phyloP scores from a whole-genome alignment of 2,888 invertebrate species.

The Lysandra coridon region DNA sequence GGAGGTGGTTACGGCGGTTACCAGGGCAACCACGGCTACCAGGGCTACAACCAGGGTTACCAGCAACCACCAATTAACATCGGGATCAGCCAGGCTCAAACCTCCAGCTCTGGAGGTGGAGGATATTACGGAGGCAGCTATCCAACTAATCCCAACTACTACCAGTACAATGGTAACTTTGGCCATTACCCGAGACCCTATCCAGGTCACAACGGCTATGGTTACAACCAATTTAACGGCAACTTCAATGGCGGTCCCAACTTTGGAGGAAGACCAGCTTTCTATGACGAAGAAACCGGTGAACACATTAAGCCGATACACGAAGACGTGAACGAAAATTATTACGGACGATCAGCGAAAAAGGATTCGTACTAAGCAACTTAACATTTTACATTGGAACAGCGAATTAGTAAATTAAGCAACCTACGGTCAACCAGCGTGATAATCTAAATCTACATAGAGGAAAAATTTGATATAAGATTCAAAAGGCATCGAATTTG shows the following conservation, averaged over 20 bases:
- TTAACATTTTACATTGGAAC: no score
- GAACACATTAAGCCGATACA: constrained; percentile 38
- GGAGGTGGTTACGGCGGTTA: constrained; percentile 45
- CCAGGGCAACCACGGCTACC: constrained; percentile 43
- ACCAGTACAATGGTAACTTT: constrained; percentile 40
- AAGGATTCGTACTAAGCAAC: background rate
- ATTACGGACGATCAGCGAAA: constrained; percentile 46
- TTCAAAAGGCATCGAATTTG: no score
- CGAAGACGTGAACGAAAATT: constrained; percentile 46
- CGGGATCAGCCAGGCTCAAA: constrained; percentile 72
- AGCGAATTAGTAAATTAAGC: background rate
- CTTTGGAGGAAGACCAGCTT: constrained; percentile 48
- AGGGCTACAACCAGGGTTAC: constrained; percentile 41
- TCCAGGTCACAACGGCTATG: constrained; percentile 53
- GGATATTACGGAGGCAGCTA: constrained; percentile 57
- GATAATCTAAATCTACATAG: background rate
- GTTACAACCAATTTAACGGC: constrained; percentile 69
- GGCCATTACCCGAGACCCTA: constrained; percentile 39
- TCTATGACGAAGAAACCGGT: constrained; percentile 47
- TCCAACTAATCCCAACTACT: constrained; percentile 45
- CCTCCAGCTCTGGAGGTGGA: constrained; percentile 62
- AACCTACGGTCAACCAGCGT: background rate
- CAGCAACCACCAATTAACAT: constrained; percentile 62
- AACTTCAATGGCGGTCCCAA: constrained; percentile 56
- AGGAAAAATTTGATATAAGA: no score